These are phyloP conservation scores for Seriola rivoliana DNA, from an alignment of 2,113 vertebrate genomes.

Conservation along the genomic window DNA sequence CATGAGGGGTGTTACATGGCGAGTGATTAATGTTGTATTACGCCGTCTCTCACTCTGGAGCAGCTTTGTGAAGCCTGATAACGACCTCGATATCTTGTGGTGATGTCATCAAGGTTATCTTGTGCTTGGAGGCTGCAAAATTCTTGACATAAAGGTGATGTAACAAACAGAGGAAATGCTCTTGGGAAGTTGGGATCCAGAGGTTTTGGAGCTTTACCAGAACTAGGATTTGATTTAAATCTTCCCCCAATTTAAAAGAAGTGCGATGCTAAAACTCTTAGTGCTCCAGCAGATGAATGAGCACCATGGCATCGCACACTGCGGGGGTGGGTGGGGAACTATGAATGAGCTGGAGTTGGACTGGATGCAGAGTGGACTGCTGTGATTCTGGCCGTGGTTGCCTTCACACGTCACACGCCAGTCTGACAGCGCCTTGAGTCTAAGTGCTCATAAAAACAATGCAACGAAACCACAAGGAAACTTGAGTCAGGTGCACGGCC, in stretches of 20 bases:
- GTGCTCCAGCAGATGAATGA: background rate
- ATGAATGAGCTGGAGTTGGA: background rate
- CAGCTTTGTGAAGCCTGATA: background rate
- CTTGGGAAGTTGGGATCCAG: background rate
- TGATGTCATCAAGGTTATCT: background rate
- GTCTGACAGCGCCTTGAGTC: background rate
- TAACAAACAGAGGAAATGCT: background rate
- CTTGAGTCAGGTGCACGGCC: background rate
- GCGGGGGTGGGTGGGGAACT: background rate
- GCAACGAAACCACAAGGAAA: constrained; percentile 5
- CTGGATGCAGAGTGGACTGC: background rate
- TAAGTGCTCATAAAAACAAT: background rate
- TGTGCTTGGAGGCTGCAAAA: background rate
- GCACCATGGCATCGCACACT: background rate
- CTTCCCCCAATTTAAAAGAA: no score
- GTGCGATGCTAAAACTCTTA: no score
- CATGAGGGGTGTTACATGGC: background rate
- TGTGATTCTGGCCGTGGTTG: background rate
- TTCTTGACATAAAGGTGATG: background rate
- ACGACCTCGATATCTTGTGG: background rate
- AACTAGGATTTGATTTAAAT: no score
- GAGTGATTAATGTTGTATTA: background rate
- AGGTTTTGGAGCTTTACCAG: background rate
- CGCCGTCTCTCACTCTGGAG: background rate
- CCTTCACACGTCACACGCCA: background rate